phyloP scores from a whole-genome alignment of 1,140 invertebrate species.

The Atta texana region DNA sequence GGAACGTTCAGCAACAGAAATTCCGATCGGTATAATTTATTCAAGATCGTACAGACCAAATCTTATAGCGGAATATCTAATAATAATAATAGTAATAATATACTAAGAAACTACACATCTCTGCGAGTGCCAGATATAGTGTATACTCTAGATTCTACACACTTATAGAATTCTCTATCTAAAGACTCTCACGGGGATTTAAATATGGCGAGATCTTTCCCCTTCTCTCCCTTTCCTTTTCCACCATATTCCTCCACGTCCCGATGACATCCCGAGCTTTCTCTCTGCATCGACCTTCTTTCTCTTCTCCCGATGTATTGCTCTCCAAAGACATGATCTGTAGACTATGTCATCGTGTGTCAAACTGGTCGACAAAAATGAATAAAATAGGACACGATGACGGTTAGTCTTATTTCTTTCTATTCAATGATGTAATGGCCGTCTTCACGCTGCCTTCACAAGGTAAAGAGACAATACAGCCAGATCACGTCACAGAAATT shows the following conservation, averaged over 20 bases:
- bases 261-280: background rate
- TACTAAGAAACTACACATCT: constrained; percentile 67
- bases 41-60: constrained; percentile 32
- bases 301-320: background rate
- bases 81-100: constrained; percentile 31
- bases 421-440: too few relatives aligned
- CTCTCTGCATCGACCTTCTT: constrained; percentile 19
- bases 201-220: constrained; percentile 63
- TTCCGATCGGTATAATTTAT: constrained; percentile 53
- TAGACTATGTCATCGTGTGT: too few relatives aligned
- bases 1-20: constrained; percentile 28
- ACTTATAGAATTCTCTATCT: constrained; percentile 71
- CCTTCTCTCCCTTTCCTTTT: constrained; percentile 28
- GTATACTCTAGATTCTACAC: constrained; percentile 69
- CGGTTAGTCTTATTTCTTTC: too few relatives aligned
- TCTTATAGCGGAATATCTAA: constrained; percentile 52
- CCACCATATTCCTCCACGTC: background rate
- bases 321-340: background rate
- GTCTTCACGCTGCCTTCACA: too few relatives aligned
- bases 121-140: constrained; percentile 62
- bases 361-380: too few relatives aligned
- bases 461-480: too few relatives aligned
- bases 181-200: constrained; percentile 70
- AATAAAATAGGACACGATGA: too few relatives aligned
- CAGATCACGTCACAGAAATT: too few relatives aligned